phyloP scores from a whole-genome alignment of 2,888 invertebrate species.

The Apodemia zela region DNA sequence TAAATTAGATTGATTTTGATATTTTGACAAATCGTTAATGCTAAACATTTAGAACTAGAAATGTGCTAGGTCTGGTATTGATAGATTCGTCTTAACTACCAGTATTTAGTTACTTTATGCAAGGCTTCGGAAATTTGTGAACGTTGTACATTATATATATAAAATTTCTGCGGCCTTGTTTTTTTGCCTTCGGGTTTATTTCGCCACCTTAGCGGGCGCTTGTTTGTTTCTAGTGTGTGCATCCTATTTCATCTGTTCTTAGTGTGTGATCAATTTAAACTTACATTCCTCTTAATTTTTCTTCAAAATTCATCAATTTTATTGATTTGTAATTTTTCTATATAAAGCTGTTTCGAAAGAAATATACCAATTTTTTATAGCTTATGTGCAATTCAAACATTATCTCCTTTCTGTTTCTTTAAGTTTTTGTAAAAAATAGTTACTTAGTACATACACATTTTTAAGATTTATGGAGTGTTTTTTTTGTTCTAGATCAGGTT shows the following conservation, averaged over 20 bases:
- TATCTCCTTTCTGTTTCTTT: not conserved
- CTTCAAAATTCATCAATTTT: slow-evolving; percentile 17
- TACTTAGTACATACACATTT: not conserved
- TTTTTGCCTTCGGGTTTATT: slow-evolving; percentile 25
- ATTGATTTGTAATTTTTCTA: slow-evolving; percentile 21
- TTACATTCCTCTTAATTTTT: slow-evolving; percentile 25
- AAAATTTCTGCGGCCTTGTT: slow-evolving; percentile 30
- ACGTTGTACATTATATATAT: not conserved
- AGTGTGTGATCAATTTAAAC: slow-evolving; percentile 26
- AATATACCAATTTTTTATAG: not conserved
- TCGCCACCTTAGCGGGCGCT: slow-evolving; percentile 34
- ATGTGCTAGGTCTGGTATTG: not conserved
- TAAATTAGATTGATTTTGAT: no score
- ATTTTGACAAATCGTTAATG: slow-evolving; percentile 6
- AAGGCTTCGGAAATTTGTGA: slow-evolving; percentile 18
- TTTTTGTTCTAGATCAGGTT: not conserved
- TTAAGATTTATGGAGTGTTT: not conserved
- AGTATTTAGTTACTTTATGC: slow-evolving; percentile 9
- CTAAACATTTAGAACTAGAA: not conserved
- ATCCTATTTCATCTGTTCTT: slow-evolving; percentile 30
- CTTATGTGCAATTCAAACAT: not conserved
- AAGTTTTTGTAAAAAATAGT: not conserved
- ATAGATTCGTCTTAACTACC: slow-evolving; percentile 4
- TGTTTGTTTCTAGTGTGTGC: slow-evolving; percentile 29
- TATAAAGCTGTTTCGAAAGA: slow-evolving; percentile 3